Conservation (phyloP, 1,140 invertebrate species). For the Apocrypta bakeri region DNA sequence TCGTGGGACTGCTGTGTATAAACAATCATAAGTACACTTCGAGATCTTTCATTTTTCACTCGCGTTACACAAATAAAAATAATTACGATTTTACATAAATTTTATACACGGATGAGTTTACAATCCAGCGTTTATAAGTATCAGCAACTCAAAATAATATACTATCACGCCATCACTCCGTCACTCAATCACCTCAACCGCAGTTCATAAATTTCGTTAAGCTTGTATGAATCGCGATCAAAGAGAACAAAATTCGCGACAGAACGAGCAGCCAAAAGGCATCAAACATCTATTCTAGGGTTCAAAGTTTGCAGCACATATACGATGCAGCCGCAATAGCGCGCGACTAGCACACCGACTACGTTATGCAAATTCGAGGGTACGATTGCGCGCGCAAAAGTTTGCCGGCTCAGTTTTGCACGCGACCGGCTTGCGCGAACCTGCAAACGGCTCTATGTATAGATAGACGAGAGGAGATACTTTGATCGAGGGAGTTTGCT, state of each 20-base stretch:
- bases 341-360: not conserved
- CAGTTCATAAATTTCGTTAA: not conserved
- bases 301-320: not conserved
- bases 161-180: not conserved
- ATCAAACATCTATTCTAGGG: not conserved
- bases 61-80: no score
- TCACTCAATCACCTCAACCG: no score
- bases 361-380: not conserved
- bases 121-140: no score
- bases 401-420: not conserved
- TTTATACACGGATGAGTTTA: no score
- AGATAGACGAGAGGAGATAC: no score
- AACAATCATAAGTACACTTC: no score
- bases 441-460: no score
- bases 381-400: not conserved
- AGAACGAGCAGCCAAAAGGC: not conserved
- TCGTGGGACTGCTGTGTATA: no score
- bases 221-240: not conserved
- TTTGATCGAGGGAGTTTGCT: not conserved
- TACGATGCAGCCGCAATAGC: not conserved
- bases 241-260: not conserved
- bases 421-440: not conserved
- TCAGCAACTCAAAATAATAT: not conserved
- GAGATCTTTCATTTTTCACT: no score
- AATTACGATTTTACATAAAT: no score